Evolutionary conservation across 2,888 invertebrate genomes (phyloP), one percentile per base, ranked within the genome.

Genomic region (Rotaria sp.): DNA sequence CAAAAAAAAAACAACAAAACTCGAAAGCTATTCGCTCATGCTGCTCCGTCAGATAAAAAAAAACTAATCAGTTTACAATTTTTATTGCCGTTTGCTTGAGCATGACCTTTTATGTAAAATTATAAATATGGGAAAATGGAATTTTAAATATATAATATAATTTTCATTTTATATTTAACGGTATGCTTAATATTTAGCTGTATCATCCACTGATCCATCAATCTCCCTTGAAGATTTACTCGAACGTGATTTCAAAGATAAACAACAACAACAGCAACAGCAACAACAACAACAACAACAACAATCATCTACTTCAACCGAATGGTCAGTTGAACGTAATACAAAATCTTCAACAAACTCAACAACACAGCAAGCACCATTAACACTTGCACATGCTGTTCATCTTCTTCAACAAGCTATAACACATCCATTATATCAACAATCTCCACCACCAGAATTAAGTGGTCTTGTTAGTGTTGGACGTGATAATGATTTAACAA

Each of bases 371-470:
- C 80, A 80, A 80, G 15, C 41, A 26, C 80, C 41, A 45, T 45
- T 80, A 80, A 80, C 45, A 45, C 45, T 80, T n/a, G 80, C 80
- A 10, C 80, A 80, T 80, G 80, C 80, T 26, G 80, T 80, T 80
- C 80, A 80, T 80, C 45, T 80, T n/a, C 80, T 80, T 80, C 80
- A 45, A 45, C 80, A 80, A 80, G 80, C 80, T 45, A 80, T 80
- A 11, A 80, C 80, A n/a, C 80, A 80, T 80, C 45, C 45, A n/a
- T 45, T 45, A 45, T 80, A 80, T 80, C 45, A 80, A n/a, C 45
- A 41, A 80, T 80, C 80, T 45, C 80, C 80, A 13, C 80, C 80
- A 26, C 80, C 80, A 11, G 45, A 80, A 45, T 80, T 80, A 80
- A 41, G 2, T n/a, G 80, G 80, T 45, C n/a, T 80, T 26, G 35